Evolutionary conservation across 2,113 vertebrate genomes (phyloP).

Genomic region (Malaclemys terrapin): DNA sequence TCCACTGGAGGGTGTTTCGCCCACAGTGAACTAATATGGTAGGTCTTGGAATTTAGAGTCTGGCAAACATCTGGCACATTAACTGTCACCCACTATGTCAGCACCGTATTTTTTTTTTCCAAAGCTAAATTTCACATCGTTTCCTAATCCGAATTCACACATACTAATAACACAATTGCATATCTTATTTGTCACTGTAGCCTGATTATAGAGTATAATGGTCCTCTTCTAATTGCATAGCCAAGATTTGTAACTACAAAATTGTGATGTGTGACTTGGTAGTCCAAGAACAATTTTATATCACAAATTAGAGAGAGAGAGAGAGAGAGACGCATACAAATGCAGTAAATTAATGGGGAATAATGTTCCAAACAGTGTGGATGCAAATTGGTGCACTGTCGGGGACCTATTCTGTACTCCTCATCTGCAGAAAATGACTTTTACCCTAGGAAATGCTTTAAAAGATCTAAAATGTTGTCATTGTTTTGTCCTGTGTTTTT

Average conservation of each 20-base stretch:
- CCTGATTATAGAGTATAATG: slow-evolving; percentile 56
- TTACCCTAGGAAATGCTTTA: background rate
- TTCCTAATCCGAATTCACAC: slow-evolving; percentile 65
- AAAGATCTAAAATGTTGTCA: background rate
- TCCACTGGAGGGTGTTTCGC: slow-evolving; percentile 26
- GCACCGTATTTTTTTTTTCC: slow-evolving; percentile 1
- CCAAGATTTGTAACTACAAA: slow-evolving; percentile 7
- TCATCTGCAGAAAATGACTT: background rate
- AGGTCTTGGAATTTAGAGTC: slow-evolving; percentile 25
- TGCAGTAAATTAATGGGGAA: background rate
- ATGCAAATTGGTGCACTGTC: background rate
- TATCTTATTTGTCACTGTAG: slow-evolving; percentile 16
- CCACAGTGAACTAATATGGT: slow-evolving; percentile 21
- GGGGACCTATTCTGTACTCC: background rate
- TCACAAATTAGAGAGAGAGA: background rate
- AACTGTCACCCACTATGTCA: slow-evolving; percentile 62
- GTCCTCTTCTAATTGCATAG: slow-evolving; percentile 28
- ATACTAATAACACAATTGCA: slow-evolving; percentile 47
- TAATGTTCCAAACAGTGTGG: background rate
- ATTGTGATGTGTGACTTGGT: background rate
- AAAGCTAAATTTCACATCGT: slow-evolving; percentile 23
- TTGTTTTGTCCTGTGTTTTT: background rate
- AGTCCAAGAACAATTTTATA: slow-evolving; percentile 4
- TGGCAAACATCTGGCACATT: slow-evolving; percentile 49
- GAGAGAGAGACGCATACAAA: background rate